phyloP scores from a whole-genome alignment of 2,797 vertebrate species.

The Alfaro cultratus region DNA sequence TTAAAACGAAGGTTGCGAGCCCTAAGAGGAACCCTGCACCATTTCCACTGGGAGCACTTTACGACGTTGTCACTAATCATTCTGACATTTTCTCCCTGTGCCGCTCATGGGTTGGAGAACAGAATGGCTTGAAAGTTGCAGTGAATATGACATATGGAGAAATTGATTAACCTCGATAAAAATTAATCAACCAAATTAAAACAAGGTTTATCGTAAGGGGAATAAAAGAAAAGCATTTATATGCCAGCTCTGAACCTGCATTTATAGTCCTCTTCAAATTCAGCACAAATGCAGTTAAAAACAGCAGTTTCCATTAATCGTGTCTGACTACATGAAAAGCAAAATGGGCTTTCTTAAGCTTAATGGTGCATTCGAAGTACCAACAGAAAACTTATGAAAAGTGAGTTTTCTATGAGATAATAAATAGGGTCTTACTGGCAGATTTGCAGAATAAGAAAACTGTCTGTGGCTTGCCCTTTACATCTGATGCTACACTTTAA shows the following conservation, averaged over 20 bases:
- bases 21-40: conserved; percentile 37
- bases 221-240: conserved; percentile 38
- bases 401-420: conserved; percentile 76
- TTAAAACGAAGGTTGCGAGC: conserved; percentile 40
- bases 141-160: conserved; percentile 55
- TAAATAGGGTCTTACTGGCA: conserved; percentile 76
- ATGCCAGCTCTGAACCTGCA: conserved; percentile 27
- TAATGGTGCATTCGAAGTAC: conserved; percentile 60
- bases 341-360: conserved; percentile 42
- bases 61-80: conserved; percentile 63
- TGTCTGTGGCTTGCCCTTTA: conserved; percentile 61
- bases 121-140: conserved; percentile 38
- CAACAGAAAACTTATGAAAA: conserved; percentile 72
- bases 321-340: conserved; percentile 40
- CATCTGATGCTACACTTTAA: conserved; percentile 59
- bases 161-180: conserved; percentile 65
- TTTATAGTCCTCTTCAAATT: conserved; percentile 31
- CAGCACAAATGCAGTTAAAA: conserved; percentile 38
- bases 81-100: conserved; percentile 42
- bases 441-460: conserved; percentile 67
- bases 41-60: conserved; percentile 52
- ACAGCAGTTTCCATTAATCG: conserved; percentile 58
- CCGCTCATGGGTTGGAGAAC: conserved; percentile 38
- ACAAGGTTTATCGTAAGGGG: conserved; percentile 29
- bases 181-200: conserved; percentile 60